These are phyloP conservation scores for Cydia amplana DNA, from an alignment of 1,140 invertebrate species.

Conservation along the genomic window DNA sequence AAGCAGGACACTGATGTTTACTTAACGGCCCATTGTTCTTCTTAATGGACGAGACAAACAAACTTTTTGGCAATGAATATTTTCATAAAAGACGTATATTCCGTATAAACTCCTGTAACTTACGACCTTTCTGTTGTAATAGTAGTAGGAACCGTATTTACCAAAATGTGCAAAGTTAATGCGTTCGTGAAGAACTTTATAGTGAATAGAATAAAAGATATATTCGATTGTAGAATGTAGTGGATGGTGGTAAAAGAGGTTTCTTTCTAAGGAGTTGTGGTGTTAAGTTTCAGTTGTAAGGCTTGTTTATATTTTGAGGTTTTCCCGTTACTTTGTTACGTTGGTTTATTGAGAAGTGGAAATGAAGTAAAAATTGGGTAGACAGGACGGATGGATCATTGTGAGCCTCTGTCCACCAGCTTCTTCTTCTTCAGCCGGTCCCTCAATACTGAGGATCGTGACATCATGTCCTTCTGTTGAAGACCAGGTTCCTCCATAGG, in stretches of 20 bases:
- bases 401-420: too few relatives aligned
- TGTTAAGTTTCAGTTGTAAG: constrained; percentile 62
- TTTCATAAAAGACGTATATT: background rate
- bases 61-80: constrained; percentile 59
- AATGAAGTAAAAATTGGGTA: too few relatives aligned
- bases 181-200: constrained; percentile 27
- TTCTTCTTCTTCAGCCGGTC: too few relatives aligned
- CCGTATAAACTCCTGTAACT: background rate
- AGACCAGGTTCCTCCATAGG: too few relatives aligned
- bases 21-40: constrained; percentile 70
- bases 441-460: too few relatives aligned
- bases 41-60: constrained; percentile 70
- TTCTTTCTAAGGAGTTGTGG: constrained; percentile 56
- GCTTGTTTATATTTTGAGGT: constrained; percentile 48
- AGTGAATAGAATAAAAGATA: background rate
- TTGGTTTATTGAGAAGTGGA: background rate
- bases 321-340: constrained; percentile 47
- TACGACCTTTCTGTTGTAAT: background rate
- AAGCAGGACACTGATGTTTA: constrained; percentile 59
- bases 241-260: constrained; percentile 36
- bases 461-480: too few relatives aligned
- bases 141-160: constrained; percentile 56
- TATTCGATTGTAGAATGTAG: constrained; percentile 32
- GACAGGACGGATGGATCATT: too few relatives aligned
- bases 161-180: constrained; percentile 42